Evolutionary conservation across 1,140 invertebrate species (phyloP).

Genomic region (Bilobella aurantiaca): DNA sequence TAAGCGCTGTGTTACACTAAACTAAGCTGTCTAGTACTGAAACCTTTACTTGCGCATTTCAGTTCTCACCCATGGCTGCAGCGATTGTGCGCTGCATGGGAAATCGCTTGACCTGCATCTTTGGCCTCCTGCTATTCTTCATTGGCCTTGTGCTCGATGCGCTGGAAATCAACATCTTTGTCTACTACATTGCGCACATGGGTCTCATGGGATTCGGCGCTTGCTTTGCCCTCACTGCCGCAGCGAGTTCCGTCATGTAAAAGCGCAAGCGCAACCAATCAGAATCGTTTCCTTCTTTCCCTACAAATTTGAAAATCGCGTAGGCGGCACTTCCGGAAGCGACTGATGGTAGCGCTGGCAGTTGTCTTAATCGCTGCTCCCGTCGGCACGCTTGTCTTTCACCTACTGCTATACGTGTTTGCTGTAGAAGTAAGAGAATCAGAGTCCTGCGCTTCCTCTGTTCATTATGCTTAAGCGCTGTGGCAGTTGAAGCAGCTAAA

Average conservation of each 20-base stretch:
- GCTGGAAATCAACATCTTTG: conserved; percentile 7
- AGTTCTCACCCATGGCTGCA: neutral
- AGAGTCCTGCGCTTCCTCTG: neutral
- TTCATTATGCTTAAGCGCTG: neutral
- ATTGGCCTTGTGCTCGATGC: conserved; percentile 24
- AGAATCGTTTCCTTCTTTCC: neutral
- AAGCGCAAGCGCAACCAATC: neutral
- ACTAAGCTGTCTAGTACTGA: neutral
- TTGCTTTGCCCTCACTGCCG: conserved; percentile 14
- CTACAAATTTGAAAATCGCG: neutral
- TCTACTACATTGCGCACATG: conserved; percentile 13
- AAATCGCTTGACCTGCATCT: conserved; percentile 15
- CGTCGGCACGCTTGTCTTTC: conserved; percentile 10
- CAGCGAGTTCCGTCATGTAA: conserved; percentile 2
- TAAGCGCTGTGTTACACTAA: neutral
- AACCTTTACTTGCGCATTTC: neutral
- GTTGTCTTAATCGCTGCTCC: neutral
- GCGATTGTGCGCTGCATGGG: conserved; percentile 8
- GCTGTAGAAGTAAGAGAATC: neutral
- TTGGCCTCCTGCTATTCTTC: conserved; percentile 24
- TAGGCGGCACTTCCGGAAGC: conserved; percentile 9
- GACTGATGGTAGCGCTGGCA: neutral
- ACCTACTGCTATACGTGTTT: neutral
- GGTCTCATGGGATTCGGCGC: conserved; percentile 21
- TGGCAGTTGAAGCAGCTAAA: no score